A percentile compares a stretch with the other conserved stretches of the same genome.
These are phyloP conservation scores for Neomonachus schauinslandi DNA, from an alignment of 2,113 vertebrate species.

Conservation along the genomic window DNA sequence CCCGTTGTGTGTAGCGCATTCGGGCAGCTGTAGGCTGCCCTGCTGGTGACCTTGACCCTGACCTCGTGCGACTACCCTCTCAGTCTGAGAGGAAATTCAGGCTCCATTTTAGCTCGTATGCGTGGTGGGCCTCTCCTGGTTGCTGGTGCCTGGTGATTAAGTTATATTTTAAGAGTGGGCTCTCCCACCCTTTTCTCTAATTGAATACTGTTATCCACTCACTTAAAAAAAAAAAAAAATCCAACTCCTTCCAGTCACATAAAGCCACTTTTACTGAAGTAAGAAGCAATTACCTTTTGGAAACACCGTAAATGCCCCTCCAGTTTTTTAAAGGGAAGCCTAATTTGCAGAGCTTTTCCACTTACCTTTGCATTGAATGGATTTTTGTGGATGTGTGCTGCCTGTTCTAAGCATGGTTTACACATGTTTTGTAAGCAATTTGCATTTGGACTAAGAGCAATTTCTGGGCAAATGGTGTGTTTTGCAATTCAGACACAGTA, in stretches of 20 bases:
- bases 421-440: constrained; percentile 64
- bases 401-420: constrained; percentile 55
- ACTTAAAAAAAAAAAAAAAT: constrained; percentile 63
- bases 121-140: constrained; percentile 77
- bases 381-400: constrained; percentile 21
- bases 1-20: constrained; percentile 40
- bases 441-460: constrained; percentile 58
- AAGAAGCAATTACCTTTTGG: constrained; percentile 70
- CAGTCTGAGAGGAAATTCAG: constrained; percentile 84
- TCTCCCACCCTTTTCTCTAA: constrained; percentile 50
- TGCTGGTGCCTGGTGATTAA: constrained; percentile 56
- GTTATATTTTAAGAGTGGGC: constrained; percentile 61
- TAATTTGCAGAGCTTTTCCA: constrained; percentile 63
- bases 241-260: constrained; percentile 58
- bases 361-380: constrained; percentile 69
- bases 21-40: constrained; percentile 82
- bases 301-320: constrained; percentile 36
- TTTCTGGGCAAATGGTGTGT: constrained; percentile 59
- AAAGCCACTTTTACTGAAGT: constrained; percentile 71
- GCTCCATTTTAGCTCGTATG: constrained; percentile 88
- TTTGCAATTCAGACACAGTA: constrained; percentile 60
- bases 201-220: constrained; percentile 71
- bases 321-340: constrained; percentile 48
- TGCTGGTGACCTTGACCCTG: constrained; percentile 88
- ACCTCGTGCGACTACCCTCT: constrained; percentile 85